Evolutionary conservation across 2,797 vertebrate genomes (phyloP), one percentile per base, ranked within the genome.

Genomic region (Clarias fuscus): DNA sequence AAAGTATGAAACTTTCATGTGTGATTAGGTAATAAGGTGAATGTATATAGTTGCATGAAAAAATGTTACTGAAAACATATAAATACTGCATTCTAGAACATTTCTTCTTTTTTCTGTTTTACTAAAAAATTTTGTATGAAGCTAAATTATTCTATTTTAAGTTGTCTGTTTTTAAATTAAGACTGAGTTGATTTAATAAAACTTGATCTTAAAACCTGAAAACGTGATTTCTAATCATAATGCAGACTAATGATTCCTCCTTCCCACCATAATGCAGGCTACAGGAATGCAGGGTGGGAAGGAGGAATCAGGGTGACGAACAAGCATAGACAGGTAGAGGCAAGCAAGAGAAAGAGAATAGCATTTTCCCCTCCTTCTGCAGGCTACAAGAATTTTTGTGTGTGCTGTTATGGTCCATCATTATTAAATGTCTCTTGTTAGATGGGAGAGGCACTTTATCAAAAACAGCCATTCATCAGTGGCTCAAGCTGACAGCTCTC

Each of bases 401-500:
- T 92, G 95, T 78, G 87, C 95, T 93, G 96, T 98, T 97, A 96
- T 94, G 95, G 96, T 96, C 97, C 93, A 96, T 98, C 96, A 96
- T 97, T 97, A 97, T 97, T 96, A 97, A 97, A 96, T 91, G 97
- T 96, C 97, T 97, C 96, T 96, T 88, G 93, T 94, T 96, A 96
- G 96, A 95, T 92, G 90, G 96, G 95, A 96, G 95, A 96, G 95
- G 94, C 91, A 92, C 96, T 97, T 96, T 96, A 95, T 96, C 96
- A 95, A 96, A 94, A 96, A 92, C 94, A 98, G 95, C 96, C 96
- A 97, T 98, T 96, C 96, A 97, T 99, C 98, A 98, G 96, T 86
- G 91, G 0, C 95, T 92, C 91, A 91, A 95, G 86, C 88, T 96
- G 96, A 94, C 88, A 90, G 95, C 96, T 97, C 96, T 96, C 97